A percentile compares a stretch with the other conserved stretches of the same genome.
Evolutionary conservation across 2,888 invertebrate species (phyloP).

Genomic region (Volucella inanis): DNA sequence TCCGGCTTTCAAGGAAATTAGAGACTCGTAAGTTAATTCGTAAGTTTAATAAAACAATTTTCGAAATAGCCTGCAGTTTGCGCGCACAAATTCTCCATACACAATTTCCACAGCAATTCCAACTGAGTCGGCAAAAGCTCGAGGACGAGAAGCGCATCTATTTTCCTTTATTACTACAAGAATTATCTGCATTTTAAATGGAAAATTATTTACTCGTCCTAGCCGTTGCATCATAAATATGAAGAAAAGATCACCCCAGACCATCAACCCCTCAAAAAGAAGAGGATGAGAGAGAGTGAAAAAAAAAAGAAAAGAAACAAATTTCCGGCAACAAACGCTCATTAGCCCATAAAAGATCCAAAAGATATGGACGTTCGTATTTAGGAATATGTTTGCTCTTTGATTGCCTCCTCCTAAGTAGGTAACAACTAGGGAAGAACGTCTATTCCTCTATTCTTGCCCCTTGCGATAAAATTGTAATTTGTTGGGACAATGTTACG

Average conservation of each 20-base stretch:
- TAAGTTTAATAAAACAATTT: conserved; percentile 43
- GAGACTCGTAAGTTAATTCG: conserved; percentile 21
- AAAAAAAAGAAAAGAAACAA: conserved; percentile 27
- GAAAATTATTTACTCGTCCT: conserved; percentile 32
- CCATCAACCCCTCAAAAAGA: not conserved
- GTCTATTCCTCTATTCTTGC: not conserved
- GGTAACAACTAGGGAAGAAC: too few relatives aligned
- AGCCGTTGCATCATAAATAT: conserved; percentile 34
- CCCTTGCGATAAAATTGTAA: conserved; percentile 60
- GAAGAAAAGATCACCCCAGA: conserved; percentile 1
- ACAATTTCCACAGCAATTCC: not conserved
- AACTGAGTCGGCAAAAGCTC: conserved; percentile 1
- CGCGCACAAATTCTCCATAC: not conserved
- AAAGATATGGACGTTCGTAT: not conserved
- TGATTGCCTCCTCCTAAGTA: not conserved
- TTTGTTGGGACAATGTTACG: conserved; percentile 45
- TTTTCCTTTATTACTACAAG: conserved; percentile 12
- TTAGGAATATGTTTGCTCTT: not conserved
- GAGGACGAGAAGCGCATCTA: not conserved
- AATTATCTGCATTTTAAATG: conserved; percentile 36
- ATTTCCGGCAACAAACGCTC: conserved; percentile 50
- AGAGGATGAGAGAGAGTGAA: not conserved
- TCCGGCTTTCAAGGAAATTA: conserved; percentile 4
- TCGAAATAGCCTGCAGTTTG: conserved; percentile 26
- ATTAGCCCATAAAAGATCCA: conserved; percentile 4